These are phyloP conservation scores for Drosophila truncata DNA, from an alignment of 1,140 invertebrate species.

Conservation along the genomic window DNA sequence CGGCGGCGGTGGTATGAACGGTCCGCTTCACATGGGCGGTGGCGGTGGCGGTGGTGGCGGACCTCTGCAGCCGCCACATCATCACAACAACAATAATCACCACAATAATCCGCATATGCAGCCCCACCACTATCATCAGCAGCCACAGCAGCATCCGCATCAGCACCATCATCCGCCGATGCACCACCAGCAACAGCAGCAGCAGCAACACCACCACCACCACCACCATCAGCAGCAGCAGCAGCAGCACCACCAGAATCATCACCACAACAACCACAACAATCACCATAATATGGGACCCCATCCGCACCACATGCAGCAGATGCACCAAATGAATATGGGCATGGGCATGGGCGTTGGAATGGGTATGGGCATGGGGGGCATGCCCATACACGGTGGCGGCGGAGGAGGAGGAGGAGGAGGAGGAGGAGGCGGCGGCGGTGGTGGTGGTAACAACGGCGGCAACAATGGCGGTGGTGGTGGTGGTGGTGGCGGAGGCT, in stretches of 20 bases:
- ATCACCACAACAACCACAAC: constrained; percentile 28
- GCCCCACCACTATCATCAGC: constrained; percentile 35
- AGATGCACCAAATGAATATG: constrained; percentile 57
- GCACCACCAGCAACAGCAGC: constrained; percentile 36
- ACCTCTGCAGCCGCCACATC: constrained; percentile 28
- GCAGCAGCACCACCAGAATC: constrained; percentile 29
- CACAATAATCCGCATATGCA: constrained; percentile 48
- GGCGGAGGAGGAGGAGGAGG: constrained; percentile 22
- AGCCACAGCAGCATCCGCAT: constrained; percentile 40
- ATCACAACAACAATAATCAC: constrained; percentile 41
- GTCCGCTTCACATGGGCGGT: constrained; percentile 37
- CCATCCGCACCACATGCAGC: constrained; percentile 68
- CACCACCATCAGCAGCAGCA: constrained; percentile 39
- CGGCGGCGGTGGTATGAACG: constrained; percentile 26
- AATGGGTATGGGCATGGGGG: constrained; percentile 55
- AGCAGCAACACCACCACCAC: constrained; percentile 28
- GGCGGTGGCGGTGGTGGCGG: constrained; percentile 40
- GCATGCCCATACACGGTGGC: constrained; percentile 57
- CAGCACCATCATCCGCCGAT: constrained; percentile 40
- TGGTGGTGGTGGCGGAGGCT: constrained; percentile 53
- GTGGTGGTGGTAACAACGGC: constrained; percentile 6
- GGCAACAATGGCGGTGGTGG: constrained; percentile 27
- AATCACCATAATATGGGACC: constrained; percentile 41
- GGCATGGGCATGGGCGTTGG: constrained; percentile 53
- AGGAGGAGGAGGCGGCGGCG: not conserved